Percentiles rank a stretch among this genome's conserved stretches.
These are phyloP conservation scores for Marronus borbonicus DNA, from an alignment of 2,888 invertebrate genomes.

Conservation along the genomic window DNA sequence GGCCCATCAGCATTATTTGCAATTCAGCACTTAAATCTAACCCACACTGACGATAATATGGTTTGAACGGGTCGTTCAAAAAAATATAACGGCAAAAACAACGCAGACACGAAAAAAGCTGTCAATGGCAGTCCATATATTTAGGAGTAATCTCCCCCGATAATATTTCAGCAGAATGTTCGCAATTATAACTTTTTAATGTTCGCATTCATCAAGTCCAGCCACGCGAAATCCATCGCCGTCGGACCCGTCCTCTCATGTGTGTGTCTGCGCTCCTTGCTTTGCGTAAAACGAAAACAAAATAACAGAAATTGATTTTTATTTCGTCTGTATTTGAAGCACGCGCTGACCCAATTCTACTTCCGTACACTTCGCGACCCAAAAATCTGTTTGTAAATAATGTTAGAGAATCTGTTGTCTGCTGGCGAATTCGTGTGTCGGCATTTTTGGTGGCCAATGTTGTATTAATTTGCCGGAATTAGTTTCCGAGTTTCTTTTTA, in stretches of 20 bases:
- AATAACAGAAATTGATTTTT: conserved; percentile 32
- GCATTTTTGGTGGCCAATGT: conserved; percentile 10
- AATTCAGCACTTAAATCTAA: too few species aligned
- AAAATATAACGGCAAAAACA: too few species aligned
- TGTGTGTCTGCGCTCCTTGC: background rate
- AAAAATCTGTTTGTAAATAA: conserved; percentile 44
- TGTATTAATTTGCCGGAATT: conserved; percentile 12
- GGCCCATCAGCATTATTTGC: too few species aligned
- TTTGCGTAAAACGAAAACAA: conserved; percentile 25
- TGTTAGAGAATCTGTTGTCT: conserved; percentile 23
- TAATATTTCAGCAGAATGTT: conserved; percentile 1
- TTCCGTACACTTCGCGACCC: conserved; percentile 30
- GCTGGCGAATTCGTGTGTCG: background rate
- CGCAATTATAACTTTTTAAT: background rate
- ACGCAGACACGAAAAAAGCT: too few species aligned
- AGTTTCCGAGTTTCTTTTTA: conserved; percentile 13
- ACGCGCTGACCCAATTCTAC: conserved; percentile 37
- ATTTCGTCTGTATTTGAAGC: conserved; percentile 19
- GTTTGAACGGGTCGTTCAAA: too few species aligned
- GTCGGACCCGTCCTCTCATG: background rate
- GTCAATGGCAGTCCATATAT: too few species aligned
- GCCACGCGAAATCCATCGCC: background rate
- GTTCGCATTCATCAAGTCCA: conserved; percentile 7
- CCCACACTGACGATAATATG: too few species aligned
- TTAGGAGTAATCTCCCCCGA: background rate